Conservation (phyloP, 1,140 invertebrate species). For the Archivesica marissinica region DNA sequence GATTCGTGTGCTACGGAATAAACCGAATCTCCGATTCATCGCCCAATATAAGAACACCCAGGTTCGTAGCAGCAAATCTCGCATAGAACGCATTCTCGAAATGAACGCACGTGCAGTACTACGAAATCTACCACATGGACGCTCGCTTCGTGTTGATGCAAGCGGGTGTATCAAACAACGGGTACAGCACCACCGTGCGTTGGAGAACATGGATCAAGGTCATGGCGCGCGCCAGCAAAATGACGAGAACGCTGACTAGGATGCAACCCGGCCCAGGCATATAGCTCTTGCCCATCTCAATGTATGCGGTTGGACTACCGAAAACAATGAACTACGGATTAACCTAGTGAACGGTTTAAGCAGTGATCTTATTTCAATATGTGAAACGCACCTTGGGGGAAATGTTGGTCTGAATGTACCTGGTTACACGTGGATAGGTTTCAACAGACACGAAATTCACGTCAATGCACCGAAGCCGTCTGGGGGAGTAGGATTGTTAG, state of each 20-base stretch:
- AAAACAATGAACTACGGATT: constrained; percentile 40
- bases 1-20: constrained; percentile 25
- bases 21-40: constrained; percentile 2
- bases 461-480: constrained; percentile 58
- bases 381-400: constrained; percentile 20
- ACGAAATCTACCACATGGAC: constrained; percentile 39
- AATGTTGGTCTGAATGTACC: neutral
- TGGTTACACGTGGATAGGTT: constrained; percentile 30
- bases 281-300: constrained; percentile 52
- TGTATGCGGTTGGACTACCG: constrained; percentile 41
- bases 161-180: constrained; percentile 46
- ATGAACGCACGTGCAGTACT: constrained; percentile 38
- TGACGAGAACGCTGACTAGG: constrained; percentile 19
- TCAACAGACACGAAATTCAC: constrained; percentile 48
- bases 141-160: constrained; percentile 29
- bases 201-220: no score
- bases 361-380: constrained; percentile 34
- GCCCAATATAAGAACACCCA: constrained; percentile 18
- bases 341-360: constrained; percentile 28
- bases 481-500: constrained; percentile 60
- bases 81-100: constrained; percentile 26
- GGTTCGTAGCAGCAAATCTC: constrained; percentile 33
- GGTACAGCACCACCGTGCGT: neutral
- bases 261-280: constrained; percentile 14
- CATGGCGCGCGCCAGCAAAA: neutral